Base-by-base conservation (phyloP, 2,113 vertebrate species). In the Lethenteron camtschaticum region DNA sequence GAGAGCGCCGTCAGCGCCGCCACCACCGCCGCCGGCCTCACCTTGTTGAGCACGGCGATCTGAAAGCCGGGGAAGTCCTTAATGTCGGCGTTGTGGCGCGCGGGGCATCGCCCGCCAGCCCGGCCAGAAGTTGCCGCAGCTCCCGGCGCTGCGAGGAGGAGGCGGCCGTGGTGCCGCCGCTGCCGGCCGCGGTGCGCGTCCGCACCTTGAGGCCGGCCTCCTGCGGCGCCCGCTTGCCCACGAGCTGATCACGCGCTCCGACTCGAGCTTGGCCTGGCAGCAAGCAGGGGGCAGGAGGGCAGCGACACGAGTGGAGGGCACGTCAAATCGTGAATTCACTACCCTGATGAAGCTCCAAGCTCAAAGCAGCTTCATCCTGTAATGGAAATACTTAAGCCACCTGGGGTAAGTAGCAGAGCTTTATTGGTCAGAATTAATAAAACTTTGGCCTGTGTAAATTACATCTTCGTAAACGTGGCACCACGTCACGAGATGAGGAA, bases 41-140 rank as follows among this genome's bases (percentile, higher is more conserved):
- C 91, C 85, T 88, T 91, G 81, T 86, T 94, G 77, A 92, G 82
- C 74, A 87, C 81, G 58, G 87, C 86, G 77, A 96, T 82, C 69
- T 95, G 87, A 77, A 95, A 96, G 66, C 89, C 91, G 77, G 87
- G 81, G 74, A 95, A 95, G 79, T 96, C 90, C 79, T 94, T 95
- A 78, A 85, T 81, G 77, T 87, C 92, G 78, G 90, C 80, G 80
- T 95, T 90, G 73, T 85, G 71, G 70, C 82, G 82, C 8, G n/a
- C 20, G 70, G 81, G 59, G 79, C 76, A 70, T 90, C 89, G 66
- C 85, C 88, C 13, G 84, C 82, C 74, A 95, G 85, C 74, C 83
- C 86, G 79, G 87, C 86, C 75, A 96, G 81, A 76, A 89, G 80
- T 63, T 89, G 87, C 74, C 84, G 86, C 81, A 96, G 91, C 78